A percentile compares a stretch with the other conserved stretches of the same genome.
These are phyloP conservation scores for Melanostoma mellinum DNA, from an alignment of 2,888 invertebrate species.

Conservation along the genomic window DNA sequence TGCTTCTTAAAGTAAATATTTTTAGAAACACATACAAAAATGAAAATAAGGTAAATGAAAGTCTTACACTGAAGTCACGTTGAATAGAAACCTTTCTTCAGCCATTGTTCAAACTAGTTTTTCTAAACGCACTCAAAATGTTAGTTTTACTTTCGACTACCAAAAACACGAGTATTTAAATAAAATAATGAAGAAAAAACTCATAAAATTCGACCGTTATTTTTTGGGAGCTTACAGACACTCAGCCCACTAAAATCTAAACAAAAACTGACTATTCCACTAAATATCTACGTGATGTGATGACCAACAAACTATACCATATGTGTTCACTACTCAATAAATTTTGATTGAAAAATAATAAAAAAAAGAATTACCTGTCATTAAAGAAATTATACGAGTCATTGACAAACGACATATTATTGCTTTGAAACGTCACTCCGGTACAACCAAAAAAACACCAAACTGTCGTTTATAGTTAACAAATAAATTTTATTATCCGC, in stretches of 20 bases:
- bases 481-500: slow-evolving; percentile 30
- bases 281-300: slow-evolving; percentile 18
- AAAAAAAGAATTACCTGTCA: slow-evolving; percentile 61
- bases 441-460: slow-evolving; percentile 21
- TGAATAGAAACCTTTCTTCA: slow-evolving; percentile 33
- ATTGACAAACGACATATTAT: slow-evolving; percentile 78
- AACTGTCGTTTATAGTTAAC: slow-evolving; percentile 27
- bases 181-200: background rate
- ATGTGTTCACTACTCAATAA: slow-evolving; percentile 42
- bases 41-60: background rate
- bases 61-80: slow-evolving; percentile 17
- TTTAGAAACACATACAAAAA: no score
- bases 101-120: slow-evolving; percentile 3
- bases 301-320: background rate
- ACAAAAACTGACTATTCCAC: slow-evolving; percentile 21
- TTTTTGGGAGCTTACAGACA: background rate
- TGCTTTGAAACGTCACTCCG: slow-evolving; percentile 44
- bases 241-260: slow-evolving; percentile 14
- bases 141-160: background rate
- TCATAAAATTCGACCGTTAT: background rate
- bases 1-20: no score
- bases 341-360: slow-evolving; percentile 56
- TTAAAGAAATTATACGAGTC: slow-evolving; percentile 78
- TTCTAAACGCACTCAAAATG: background rate
- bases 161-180: no score